Base-by-base conservation (phyloP, 2,797 vertebrate species). In the Pogoniulus pusillus region DNA sequence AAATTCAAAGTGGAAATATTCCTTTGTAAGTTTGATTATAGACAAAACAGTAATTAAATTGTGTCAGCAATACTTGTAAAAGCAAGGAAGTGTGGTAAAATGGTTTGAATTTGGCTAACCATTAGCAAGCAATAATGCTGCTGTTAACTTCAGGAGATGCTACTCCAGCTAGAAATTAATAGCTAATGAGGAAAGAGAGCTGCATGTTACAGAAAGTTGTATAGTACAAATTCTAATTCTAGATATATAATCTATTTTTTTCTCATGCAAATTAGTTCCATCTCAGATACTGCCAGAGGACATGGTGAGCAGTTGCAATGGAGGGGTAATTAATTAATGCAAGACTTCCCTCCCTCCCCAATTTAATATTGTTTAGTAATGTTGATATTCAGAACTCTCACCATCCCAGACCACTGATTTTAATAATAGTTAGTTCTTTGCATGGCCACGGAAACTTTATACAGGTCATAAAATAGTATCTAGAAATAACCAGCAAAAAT, bases 11-110 rank as follows among this genome's bases (percentile, higher is more conserved):
- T n/a, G 19, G 15, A 82, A 76, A 57, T 79, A 20, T 35, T 82
- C 58, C 17, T 86, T 84, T 66, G 35, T 73, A 35, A 84, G 37
- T 86, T 91, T 76, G 12, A 73, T 88, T 73, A 34, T 24, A 74
- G 32, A 14, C 29, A 73, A 86, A 68, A 62, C 26, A 71, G 23
- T 24, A 74, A 71, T 58, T 35, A 89, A 58, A 60, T 49, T 37
- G 2, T 41, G 58, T 64, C 82, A 86, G 72, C 20, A 74, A 54
- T 32, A 70, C 10, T 45, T 60, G 22, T 24, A 70, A 89, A 74
- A 74, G 26, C 18, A 93, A 62, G 59, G 57, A 78, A 32, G 4
- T 35, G 12, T 10, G 4, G 15, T 32, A 84, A 90, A 91, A 58
- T 10, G 1, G 8, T 53, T 87, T 84, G 5, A 58, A 80, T 93